These are phyloP conservation scores for Drosophila sordidapex DNA, from an alignment of 2,888 invertebrate species.

Conservation along the genomic window DNA sequence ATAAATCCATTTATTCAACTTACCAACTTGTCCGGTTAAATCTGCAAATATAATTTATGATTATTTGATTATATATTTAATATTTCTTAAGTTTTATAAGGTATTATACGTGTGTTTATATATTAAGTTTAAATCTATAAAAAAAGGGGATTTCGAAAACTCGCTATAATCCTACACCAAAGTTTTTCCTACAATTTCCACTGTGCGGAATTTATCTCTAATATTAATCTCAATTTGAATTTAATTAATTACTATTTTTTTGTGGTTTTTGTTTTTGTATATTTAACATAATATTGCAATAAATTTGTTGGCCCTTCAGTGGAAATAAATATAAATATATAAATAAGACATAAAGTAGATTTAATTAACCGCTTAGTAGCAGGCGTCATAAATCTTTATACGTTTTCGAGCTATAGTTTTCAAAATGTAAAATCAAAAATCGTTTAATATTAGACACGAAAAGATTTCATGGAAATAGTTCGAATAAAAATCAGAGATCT, in stretches of 20 bases:
- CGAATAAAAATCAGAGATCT: constrained; percentile 1
- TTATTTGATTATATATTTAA: constrained; percentile 4
- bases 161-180: background rate
- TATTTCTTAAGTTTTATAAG: background rate
- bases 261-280: background rate
- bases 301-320: constrained; percentile 37
- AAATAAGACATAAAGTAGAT: constrained; percentile 14
- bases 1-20: constrained; percentile 10
- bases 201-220: background rate
- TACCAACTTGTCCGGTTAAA: constrained; percentile 47
- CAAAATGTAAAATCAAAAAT: background rate
- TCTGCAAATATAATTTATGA: constrained; percentile 39
- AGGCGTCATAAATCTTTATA: constrained; percentile 18
- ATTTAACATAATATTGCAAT: constrained; percentile 38
- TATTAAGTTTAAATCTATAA: background rate
- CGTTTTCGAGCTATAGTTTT: constrained; percentile 1
- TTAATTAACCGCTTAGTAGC: constrained; percentile 11
- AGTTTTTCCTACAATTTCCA: background rate
- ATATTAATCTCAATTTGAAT: background rate
- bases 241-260: background rate
- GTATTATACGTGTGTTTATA: background rate
- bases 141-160: background rate
- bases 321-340: constrained; percentile 13
- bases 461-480: constrained; percentile 12
- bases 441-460: constrained; percentile 9